Conservation (phyloP, 2,797 vertebrate genomes). For the Steatocranus sp. region DNA sequence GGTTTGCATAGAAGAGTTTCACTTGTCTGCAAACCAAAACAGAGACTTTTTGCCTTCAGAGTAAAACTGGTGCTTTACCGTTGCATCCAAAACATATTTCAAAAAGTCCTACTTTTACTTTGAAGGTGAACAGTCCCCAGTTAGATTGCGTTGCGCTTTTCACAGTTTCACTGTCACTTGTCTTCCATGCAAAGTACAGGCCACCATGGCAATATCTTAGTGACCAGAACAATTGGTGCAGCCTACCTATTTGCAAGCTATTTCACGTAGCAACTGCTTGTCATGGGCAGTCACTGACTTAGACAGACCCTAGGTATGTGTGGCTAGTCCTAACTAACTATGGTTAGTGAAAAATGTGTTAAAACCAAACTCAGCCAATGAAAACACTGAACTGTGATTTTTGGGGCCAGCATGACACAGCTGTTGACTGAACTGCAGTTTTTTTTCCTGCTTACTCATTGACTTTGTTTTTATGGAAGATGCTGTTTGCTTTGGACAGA, state of each 20-base stretch:
- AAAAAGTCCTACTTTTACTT: neutral
- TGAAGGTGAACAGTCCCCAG: neutral
- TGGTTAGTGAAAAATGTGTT: neutral
- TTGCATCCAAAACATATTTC: neutral
- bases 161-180: neutral
- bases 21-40: neutral
- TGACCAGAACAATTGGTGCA: neutral
- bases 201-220: neutral
- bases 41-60: neutral
- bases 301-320: neutral
- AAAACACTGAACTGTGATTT: neutral
- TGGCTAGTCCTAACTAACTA: neutral
- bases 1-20: neutral
- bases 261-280: neutral
- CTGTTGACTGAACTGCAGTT: neutral
- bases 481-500: neutral
- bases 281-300: neutral
- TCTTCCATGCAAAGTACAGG: neutral
- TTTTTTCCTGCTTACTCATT: neutral
- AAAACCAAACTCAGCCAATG: neutral
- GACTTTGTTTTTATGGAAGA: neutral
- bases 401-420: rapidly evolving
- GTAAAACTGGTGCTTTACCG: neutral
- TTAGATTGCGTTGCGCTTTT: neutral
- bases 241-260: neutral